A percentile compares a stretch with the other conserved stretches of the same genome.
Evolutionary conservation across 2,888 invertebrate species (phyloP).

Genomic region (Volucella inanis): DNA sequence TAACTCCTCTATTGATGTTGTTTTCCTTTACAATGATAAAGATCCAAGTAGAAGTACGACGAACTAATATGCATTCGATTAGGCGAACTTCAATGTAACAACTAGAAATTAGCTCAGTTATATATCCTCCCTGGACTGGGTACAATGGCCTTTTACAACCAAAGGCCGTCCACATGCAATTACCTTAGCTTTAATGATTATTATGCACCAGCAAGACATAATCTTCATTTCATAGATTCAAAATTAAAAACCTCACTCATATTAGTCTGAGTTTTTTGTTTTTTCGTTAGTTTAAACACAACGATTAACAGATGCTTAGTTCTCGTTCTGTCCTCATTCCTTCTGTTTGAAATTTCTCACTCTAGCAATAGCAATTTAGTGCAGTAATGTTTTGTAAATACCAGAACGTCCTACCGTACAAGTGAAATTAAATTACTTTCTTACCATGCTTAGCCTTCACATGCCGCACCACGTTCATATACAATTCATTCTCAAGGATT

Average conservation of each 20-base stretch:
- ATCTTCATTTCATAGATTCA: slow-evolving; percentile 25
- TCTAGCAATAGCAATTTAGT: slow-evolving; percentile 19
- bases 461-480: slow-evolving; percentile 14
- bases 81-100: no score
- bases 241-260: slow-evolving; percentile 32
- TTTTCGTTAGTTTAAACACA: neutral
- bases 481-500: slow-evolving; percentile 8
- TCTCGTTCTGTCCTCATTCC: slow-evolving; percentile 17
- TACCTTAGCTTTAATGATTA: no score
- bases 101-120: no score
- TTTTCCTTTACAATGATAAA: no score
- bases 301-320: slow-evolving; percentile 44
- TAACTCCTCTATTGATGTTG: no score
- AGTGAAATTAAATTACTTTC: slow-evolving; percentile 59
- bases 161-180: no score
- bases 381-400: slow-evolving; percentile 59
- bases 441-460: slow-evolving; percentile 40
- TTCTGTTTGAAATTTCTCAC: neutral
- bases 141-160: no score
- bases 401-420: slow-evolving; percentile 37
- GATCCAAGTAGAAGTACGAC: no score
- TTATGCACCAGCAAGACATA: neutral
- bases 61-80: no score
- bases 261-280: neutral
- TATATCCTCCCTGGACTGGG: no score